Percentiles rank a stretch among this genome's conserved stretches.
phyloP scores from a whole-genome alignment of 2,797 vertebrate genomes.

The Rhadinocentrus ornatus region DNA sequence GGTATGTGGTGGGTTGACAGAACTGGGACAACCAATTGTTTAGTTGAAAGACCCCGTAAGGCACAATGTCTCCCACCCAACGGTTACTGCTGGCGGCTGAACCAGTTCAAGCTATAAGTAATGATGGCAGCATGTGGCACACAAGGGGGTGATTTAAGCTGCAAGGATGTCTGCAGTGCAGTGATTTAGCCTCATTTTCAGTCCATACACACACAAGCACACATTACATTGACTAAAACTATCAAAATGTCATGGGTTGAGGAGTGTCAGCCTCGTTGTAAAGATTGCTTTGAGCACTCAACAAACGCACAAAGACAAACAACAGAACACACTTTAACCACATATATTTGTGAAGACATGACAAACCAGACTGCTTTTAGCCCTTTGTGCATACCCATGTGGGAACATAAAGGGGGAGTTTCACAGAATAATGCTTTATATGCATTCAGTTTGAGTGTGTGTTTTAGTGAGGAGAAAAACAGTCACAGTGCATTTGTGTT shows the following conservation, averaged over 20 bases:
- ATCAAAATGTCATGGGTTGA: constrained; percentile 14
- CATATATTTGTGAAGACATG: constrained; percentile 9
- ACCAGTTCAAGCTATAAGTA: constrained; percentile 64
- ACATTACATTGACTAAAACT: background rate
- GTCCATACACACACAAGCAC: constrained; percentile 12
- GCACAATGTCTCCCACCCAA: constrained; percentile 59
- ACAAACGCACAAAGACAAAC: constrained; percentile 6
- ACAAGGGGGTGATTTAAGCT: constrained; percentile 59
- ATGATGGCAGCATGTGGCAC: constrained; percentile 66
- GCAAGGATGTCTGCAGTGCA: constrained; percentile 47
- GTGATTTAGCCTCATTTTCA: constrained; percentile 36
- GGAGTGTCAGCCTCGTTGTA: constrained; percentile 15
- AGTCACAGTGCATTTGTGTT: constrained; percentile 18
- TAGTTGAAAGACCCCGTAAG: constrained; percentile 72
- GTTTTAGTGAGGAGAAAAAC: constrained; percentile 5
- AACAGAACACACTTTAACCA: constrained; percentile 5
- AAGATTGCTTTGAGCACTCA: constrained; percentile 8
- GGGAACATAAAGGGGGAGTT: background rate
- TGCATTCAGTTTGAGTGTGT: background rate
- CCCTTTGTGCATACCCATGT: constrained; percentile 14
- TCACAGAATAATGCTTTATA: constrained; percentile 1
- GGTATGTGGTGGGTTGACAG: constrained; percentile 60
- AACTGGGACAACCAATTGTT: constrained; percentile 76
- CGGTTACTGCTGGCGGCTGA: constrained; percentile 60
- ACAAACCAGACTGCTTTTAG: constrained; percentile 4